phyloP scores from a whole-genome alignment of 1,140 invertebrate species.

The Aphaenogaster floridana region DNA sequence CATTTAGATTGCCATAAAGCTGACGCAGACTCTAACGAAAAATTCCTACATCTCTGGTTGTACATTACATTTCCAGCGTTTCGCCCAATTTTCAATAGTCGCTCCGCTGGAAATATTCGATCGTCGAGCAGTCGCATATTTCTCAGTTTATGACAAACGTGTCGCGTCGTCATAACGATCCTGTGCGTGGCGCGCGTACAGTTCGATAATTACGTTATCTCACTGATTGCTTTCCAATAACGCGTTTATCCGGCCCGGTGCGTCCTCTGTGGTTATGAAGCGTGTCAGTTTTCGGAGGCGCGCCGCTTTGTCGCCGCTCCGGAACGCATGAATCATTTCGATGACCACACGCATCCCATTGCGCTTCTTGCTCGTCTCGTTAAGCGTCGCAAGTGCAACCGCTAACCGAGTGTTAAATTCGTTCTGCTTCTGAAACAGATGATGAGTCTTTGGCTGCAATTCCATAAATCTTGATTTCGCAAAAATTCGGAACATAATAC shows the following conservation, averaged over 20 bases:
- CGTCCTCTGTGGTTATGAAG: conserved; percentile 65
- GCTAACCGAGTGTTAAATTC: conserved; percentile 28
- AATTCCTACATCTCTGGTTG: neutral
- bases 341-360: conserved; percentile 51
- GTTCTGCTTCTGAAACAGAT: neutral
- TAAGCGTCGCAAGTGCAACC: conserved; percentile 36
- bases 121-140: conserved; percentile 28
- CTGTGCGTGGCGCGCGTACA: conserved; percentile 54
- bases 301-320: conserved; percentile 62
- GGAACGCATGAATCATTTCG: conserved; percentile 60
- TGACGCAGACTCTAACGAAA: neutral
- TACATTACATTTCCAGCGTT: neutral
- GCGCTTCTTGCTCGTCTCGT: conserved; percentile 60
- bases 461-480: neutral
- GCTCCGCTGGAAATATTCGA: conserved; percentile 32
- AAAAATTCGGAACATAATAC: neutral
- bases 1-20: neutral
- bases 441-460: neutral
- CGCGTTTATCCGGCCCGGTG: conserved; percentile 57
- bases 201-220: conserved; percentile 62
- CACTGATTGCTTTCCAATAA: conserved; percentile 64
- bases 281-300: conserved; percentile 62
- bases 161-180: conserved; percentile 61
- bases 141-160: conserved; percentile 53
- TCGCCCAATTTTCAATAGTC: neutral